A percentile compares a stretch with the other conserved stretches of the same genome.
Evolutionary conservation across 2,888 invertebrate genomes (phyloP).

Genomic region (Cheilosia variabilis): DNA sequence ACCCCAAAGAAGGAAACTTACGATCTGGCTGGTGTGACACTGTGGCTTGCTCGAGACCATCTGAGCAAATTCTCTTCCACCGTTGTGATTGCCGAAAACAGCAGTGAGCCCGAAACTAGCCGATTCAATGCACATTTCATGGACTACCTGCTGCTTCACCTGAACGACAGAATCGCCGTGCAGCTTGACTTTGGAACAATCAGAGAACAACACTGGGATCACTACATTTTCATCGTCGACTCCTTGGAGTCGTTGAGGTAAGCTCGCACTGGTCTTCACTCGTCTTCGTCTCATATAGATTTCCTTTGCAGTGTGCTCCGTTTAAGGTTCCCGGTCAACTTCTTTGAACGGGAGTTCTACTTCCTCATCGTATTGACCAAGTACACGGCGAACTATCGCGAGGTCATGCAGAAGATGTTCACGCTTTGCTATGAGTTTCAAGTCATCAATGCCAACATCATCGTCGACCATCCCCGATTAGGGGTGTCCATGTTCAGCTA

Average conservation of each 20-base stretch:
- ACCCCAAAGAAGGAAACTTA: background rate
- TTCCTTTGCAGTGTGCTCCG: slow-evolving; percentile 73
- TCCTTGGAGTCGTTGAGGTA: slow-evolving; percentile 76
- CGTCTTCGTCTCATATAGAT: background rate
- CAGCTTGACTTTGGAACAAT: slow-evolving; percentile 74
- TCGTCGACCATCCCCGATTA: slow-evolving; percentile 64
- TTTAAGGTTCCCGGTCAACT: slow-evolving; percentile 64
- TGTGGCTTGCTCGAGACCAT: slow-evolving; percentile 15
- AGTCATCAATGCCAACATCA: slow-evolving; percentile 78
- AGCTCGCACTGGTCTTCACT: too few species aligned
- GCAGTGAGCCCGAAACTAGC: background rate
- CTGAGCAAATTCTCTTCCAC: slow-evolving; percentile 12
- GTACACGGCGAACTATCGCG: slow-evolving; percentile 1
- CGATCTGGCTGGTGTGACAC: background rate
- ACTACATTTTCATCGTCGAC: slow-evolving; percentile 79
- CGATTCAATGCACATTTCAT: slow-evolving; percentile 64
- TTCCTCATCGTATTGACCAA: slow-evolving; percentile 78
- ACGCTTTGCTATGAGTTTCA: slow-evolving; percentile 71
- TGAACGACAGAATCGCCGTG: slow-evolving; percentile 73
- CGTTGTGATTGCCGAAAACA: slow-evolving; percentile 17
- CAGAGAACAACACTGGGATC: slow-evolving; percentile 74
- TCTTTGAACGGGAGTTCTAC: slow-evolving; percentile 77
- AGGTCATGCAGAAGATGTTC: slow-evolving; percentile 76
- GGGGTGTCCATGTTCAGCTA: slow-evolving; percentile 75
- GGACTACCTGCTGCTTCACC: slow-evolving; percentile 73